Conservation (phyloP, 2,888 invertebrate species). For the Oscheius sp. region DNA sequence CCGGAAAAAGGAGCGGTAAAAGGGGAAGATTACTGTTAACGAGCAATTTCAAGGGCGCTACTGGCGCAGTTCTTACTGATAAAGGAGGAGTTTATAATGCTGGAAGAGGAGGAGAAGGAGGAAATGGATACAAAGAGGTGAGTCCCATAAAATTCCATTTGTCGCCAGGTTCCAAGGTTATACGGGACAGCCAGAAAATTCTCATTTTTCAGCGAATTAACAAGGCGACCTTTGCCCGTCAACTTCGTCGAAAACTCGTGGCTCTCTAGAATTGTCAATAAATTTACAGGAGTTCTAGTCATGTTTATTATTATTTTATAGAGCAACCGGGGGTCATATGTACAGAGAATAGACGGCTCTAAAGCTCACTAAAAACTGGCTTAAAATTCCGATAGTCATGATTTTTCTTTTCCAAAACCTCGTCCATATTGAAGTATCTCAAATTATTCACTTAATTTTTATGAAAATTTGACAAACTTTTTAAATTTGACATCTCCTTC, state of each 20-base stretch:
- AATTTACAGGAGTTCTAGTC: background rate
- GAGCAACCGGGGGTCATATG: too few relatives aligned
- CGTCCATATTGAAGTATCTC: background rate
- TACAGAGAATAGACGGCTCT: too few relatives aligned
- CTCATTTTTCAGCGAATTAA: background rate
- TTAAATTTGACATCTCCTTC: slow-evolving; percentile 31
- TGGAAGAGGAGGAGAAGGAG: too few relatives aligned
- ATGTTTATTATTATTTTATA: too few relatives aligned
- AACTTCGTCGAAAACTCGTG: slow-evolving; percentile 30
- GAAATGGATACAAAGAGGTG: too few relatives aligned
- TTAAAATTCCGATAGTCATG: slow-evolving; percentile 29
- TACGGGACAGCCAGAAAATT: too few relatives aligned
- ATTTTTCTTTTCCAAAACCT: slow-evolving; percentile 6
- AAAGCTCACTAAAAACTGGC: slow-evolving; percentile 24
- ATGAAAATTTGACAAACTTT: background rate
- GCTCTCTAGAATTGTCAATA: slow-evolving; percentile 6
- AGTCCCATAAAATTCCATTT: too few relatives aligned
- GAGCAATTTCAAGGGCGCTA: too few relatives aligned
- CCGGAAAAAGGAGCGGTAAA: background rate
- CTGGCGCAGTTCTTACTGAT: too few relatives aligned
- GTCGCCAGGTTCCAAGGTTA: too few relatives aligned
- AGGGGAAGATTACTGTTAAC: too few relatives aligned
- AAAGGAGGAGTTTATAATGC: too few relatives aligned
- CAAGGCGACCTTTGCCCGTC: slow-evolving; percentile 21
- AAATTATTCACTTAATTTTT: background rate